Evolutionary conservation across 1,140 invertebrate genomes (phyloP).

Genomic region (Bursaphelenchus mucronatus): DNA sequence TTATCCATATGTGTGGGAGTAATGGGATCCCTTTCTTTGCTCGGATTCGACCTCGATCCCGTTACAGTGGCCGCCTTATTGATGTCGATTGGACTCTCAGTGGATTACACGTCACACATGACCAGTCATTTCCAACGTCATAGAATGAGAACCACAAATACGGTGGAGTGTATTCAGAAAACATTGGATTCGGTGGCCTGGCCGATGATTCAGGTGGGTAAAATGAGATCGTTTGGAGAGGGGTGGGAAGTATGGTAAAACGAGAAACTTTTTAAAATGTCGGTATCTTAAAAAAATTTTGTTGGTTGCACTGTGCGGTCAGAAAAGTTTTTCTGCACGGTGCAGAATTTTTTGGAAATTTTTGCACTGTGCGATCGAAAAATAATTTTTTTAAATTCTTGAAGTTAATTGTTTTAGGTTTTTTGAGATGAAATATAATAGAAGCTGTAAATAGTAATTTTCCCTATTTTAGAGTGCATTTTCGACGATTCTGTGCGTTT

Average conservation of each 20-base stretch:
- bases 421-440: not conserved
- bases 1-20: conserved; percentile 61
- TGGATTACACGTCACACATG: conserved; percentile 64
- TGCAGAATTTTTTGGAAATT: too few relatives aligned
- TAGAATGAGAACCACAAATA: conserved; percentile 59
- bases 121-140: conserved; percentile 64
- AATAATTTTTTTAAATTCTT: not conserved
- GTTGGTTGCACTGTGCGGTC: not conserved
- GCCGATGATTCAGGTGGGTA: conserved; percentile 79
- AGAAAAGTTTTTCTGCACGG: too few relatives aligned
- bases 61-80: conserved; percentile 63
- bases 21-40: conserved; percentile 62
- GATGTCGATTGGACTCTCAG: conserved; percentile 64
- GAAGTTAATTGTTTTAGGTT: too few relatives aligned
- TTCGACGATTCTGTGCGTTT: conserved; percentile 83
- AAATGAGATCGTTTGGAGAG: not conserved
- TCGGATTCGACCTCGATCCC: conserved; percentile 62
- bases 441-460: too few relatives aligned
- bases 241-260: too few relatives aligned
- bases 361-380: too few relatives aligned
- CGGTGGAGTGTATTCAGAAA: conserved; percentile 75
- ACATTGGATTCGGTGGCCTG: conserved; percentile 78
- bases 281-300: not conserved
- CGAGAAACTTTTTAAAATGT: too few relatives aligned
- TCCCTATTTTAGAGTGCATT: conserved; percentile 65